Evolutionary conservation across 30 jellyfish, hydroid and myxozoan species (phyloP), one percentile per base, ranked within the genome.

Genomic region (Aurelia sp.): DNA sequence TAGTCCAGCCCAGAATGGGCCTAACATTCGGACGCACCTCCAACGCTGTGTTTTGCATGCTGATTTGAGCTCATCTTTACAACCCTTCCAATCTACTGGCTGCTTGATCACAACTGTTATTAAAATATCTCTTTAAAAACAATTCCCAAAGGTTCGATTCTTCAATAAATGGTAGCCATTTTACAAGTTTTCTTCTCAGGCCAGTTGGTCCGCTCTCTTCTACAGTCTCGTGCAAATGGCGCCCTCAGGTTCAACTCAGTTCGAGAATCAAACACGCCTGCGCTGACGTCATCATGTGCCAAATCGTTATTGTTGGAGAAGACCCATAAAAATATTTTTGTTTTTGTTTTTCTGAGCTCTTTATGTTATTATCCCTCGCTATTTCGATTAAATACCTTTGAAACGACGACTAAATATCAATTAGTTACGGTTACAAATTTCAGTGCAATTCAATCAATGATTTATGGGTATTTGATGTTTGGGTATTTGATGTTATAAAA

Each of bases 231-330:
- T 47, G 79, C 77, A 59, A 82, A 82, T 82, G 92, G 92, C 92
- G 92, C 86, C 92, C 79, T 58, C 92, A 24, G 84, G 38, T 67
- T 61, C 80, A 27, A 66, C 53, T 67, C 18, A 19, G 91, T 27
- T 67, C 66, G 82, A 58, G 67, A 58, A 58, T 20, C 21, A 82
- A 67, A 82, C 92, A 82, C 92, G 92, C 92, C 92, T 82, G 92
- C 64, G 82, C 50, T 81, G 91, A 81, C 91, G 91, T 81, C 81
- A 81, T 78, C 17, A 22, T 33, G 12, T 19, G 15, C 72, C 31
- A 63, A 16, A 5, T 63, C 74, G 48, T 38, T 38, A 38, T 38
- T 38, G 9, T 38, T 38, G 50, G 50, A 38, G 9, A 38, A 7
- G 50, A 38, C 50, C 74, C 74, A 63, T 63, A 10, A 63, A 63